Evolutionary conservation across 2,797 vertebrate genomes (phyloP).

Genomic region (Graptemys geographica): DNA sequence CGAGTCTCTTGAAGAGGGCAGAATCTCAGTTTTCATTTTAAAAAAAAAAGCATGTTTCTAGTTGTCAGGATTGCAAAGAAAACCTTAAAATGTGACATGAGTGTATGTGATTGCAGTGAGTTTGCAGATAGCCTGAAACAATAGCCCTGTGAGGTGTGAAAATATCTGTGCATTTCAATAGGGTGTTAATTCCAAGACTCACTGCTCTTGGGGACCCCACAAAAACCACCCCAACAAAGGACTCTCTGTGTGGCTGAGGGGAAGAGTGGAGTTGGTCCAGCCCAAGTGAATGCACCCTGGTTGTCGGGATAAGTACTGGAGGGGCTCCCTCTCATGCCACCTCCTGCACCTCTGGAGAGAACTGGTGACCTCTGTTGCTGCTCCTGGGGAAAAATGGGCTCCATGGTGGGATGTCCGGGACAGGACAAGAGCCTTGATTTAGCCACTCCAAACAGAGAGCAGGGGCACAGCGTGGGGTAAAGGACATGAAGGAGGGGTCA

Average conservation of each 20-base stretch:
- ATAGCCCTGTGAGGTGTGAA: background rate
- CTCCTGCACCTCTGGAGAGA: background rate
- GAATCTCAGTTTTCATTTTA: background rate
- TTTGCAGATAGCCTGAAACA: background rate
- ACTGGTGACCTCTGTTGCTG: background rate
- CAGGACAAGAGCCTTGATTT: background rate
- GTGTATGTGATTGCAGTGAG: background rate
- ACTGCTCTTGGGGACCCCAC: background rate
- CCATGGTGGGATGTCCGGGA: background rate
- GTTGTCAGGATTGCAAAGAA: background rate
- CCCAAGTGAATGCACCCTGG: background rate
- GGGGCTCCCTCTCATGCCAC: background rate
- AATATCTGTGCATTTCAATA: background rate
- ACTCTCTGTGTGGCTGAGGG: background rate
- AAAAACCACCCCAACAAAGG: background rate
- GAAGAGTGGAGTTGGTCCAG: background rate
- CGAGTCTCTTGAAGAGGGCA: background rate
- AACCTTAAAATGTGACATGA: background rate
- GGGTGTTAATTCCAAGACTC: background rate
- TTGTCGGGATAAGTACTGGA: background rate
- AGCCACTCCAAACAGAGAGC: background rate
- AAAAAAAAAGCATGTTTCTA: background rate
- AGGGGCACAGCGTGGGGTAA: background rate
- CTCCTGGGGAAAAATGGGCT: background rate
- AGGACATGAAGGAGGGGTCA: background rate